These are phyloP conservation scores for Neogobius melanostomus DNA, from an alignment of 2,113 vertebrate genomes.

Conservation along the genomic window DNA sequence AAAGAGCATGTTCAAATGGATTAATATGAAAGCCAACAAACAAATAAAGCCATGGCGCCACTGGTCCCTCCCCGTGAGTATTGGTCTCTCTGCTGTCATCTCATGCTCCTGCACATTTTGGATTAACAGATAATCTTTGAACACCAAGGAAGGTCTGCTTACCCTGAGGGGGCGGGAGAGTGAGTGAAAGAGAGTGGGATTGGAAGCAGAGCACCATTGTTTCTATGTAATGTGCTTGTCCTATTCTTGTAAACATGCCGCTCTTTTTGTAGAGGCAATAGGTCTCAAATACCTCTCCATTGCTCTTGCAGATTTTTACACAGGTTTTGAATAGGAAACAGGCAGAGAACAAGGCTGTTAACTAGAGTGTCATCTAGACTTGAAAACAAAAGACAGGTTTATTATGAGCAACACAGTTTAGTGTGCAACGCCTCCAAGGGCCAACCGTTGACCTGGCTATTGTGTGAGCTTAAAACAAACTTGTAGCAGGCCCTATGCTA, in stretches of 20 bases:
- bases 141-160: slow-evolving; percentile 80
- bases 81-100: slow-evolving; percentile 69
- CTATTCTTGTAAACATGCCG: slow-evolving; percentile 76
- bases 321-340: slow-evolving; percentile 54
- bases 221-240: slow-evolving; percentile 77
- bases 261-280: slow-evolving; percentile 69
- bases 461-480: slow-evolving; percentile 4
- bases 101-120: slow-evolving; percentile 81
- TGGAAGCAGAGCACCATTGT: slow-evolving; percentile 72
- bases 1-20: slow-evolving; percentile 76
- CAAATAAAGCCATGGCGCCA: slow-evolving; percentile 72
- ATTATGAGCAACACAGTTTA: slow-evolving; percentile 12
- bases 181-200: slow-evolving; percentile 68
- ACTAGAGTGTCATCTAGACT: neutral
- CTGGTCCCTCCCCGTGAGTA: slow-evolving; percentile 48
- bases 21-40: slow-evolving; percentile 82
- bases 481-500: neutral
- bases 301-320: slow-evolving; percentile 56
- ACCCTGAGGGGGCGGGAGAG: slow-evolving; percentile 69
- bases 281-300: slow-evolving; percentile 42
- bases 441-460: slow-evolving; percentile 28
- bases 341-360: slow-evolving; percentile 3
- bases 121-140: slow-evolving; percentile 86
- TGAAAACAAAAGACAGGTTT: neutral
- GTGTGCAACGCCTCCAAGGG: slow-evolving; percentile 9